Base-by-base conservation (phyloP, 2,888 invertebrate species). In the Adela reaumurella region DNA sequence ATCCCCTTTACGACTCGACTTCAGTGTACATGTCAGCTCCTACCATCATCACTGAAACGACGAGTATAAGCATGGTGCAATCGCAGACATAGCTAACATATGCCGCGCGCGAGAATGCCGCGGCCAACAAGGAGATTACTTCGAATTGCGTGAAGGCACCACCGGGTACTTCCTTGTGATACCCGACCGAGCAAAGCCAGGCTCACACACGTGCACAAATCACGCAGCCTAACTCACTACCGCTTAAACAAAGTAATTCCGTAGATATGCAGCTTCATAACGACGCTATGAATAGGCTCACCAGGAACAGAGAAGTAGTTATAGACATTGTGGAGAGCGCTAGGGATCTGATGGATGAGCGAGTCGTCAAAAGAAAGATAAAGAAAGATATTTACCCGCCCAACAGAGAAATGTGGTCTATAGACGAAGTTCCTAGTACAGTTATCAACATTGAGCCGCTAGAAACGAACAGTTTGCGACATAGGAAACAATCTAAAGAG, bases 1-100 rank as follows among this genome's bases (percentile, higher is more conserved):
- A 87, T 61, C 94, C 94, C 0, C 81, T 94, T 50, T 95, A 95
- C 65, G 88, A 94, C 64, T 83, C 82, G 3, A 88, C 87, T 3
- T 70, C 86, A 58, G 86, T 88, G 19, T 87, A 82, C 28, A 86
- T 85, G 58, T 72, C 74, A 2, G 84, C 83, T 8, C 77, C 83
- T 0, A 78, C 83, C 0, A 83, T 85, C 54, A 82, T 86, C 52
- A 86, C 86, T 51, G 87, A 87, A 67, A 87, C 87, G 51, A 87
- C 86, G 48, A 87, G 86, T 60, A 85, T 85, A 54, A 86, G 86
- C 5, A 80, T 87, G 72, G 86, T 85, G 11, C 86, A 85, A 59
- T 85, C 86, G 57, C 83, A 83, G 60, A 85, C 87, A 84, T 87
- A 88, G 85, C 87, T 86, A 82, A 69, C 67, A 62, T 64, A 65